A percentile compares a stretch with the other conserved stretches of the same genome.
These are phyloP conservation scores for Drosophila cognata DNA, from an alignment of 2,888 invertebrate species.

Conservation along the genomic window DNA sequence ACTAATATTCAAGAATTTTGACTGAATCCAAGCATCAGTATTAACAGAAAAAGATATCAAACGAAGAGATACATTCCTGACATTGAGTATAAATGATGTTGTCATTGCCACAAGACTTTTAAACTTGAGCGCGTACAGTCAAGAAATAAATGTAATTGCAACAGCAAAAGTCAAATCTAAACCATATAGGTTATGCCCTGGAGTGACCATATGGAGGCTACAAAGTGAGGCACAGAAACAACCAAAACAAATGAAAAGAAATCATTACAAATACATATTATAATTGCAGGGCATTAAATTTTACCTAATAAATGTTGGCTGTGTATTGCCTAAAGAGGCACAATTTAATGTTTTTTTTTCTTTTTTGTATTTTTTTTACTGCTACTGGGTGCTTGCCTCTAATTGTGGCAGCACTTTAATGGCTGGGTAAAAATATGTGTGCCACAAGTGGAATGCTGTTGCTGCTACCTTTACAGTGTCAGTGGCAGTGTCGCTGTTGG, in stretches of 20 bases:
- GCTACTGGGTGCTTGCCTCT: background rate
- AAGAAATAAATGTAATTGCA: background rate
- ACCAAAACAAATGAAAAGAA: background rate
- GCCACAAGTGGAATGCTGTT: constrained; percentile 60
- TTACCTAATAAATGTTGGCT: constrained; percentile 1
- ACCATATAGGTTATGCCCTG: background rate
- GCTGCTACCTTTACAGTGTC: constrained; percentile 5
- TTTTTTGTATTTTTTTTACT: background rate
- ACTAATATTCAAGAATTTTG: background rate
- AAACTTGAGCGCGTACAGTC: background rate
- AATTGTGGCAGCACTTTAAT: constrained; percentile 39
- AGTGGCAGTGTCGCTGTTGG: background rate
- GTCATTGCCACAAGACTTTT: background rate
- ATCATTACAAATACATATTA: no score
- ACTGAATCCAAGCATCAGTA: background rate
- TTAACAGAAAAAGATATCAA: background rate
- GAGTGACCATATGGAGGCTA: background rate
- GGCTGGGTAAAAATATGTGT: constrained; percentile 73
- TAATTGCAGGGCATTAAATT: background rate
- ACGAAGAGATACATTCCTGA: no score
- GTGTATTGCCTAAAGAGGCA: background rate
- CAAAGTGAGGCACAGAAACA: background rate
- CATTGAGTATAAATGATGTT: background rate
- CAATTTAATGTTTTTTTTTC: background rate
- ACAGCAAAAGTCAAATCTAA: background rate